These are phyloP conservation scores for Sebastes vulpes DNA, from an alignment of 2,797 vertebrate genomes.

Conservation along the genomic window DNA sequence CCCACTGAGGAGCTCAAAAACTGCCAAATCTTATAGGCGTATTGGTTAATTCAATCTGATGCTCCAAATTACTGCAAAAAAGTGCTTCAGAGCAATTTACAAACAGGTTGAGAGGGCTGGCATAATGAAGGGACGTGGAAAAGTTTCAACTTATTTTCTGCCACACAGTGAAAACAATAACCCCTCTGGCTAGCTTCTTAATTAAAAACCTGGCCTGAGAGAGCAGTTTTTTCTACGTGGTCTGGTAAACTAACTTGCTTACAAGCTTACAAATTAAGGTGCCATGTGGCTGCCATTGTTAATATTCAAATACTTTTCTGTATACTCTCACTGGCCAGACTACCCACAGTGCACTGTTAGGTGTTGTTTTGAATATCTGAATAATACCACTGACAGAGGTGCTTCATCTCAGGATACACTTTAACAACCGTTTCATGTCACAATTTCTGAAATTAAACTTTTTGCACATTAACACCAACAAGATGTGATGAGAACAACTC, in stretches of 20 bases:
- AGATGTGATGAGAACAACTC: background rate
- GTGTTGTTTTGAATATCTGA: constrained; percentile 44
- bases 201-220: constrained; percentile 70
- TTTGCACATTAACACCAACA: background rate
- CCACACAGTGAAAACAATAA: constrained; percentile 52
- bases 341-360: constrained; percentile 3
- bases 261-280: constrained; percentile 55
- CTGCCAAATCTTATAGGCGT: constrained; percentile 7
- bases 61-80: constrained; percentile 21
- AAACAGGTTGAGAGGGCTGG: constrained; percentile 35
- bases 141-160: constrained; percentile 67
- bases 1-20: background rate
- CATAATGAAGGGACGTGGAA: constrained; percentile 47
- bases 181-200: constrained; percentile 60
- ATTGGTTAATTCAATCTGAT: constrained; percentile 36
- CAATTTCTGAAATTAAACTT: background rate
- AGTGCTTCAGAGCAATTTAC: constrained; percentile 21
- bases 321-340: constrained; percentile 15
- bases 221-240: constrained; percentile 20
- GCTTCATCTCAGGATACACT: background rate
- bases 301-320: constrained; percentile 56
- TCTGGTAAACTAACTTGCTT: constrained; percentile 51
- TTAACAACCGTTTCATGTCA: background rate
- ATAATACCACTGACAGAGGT: background rate
- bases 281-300: constrained; percentile 46